Evolutionary conservation across 2,797 vertebrate genomes (phyloP).

Genomic region (Sebastes taczanowskii): DNA sequence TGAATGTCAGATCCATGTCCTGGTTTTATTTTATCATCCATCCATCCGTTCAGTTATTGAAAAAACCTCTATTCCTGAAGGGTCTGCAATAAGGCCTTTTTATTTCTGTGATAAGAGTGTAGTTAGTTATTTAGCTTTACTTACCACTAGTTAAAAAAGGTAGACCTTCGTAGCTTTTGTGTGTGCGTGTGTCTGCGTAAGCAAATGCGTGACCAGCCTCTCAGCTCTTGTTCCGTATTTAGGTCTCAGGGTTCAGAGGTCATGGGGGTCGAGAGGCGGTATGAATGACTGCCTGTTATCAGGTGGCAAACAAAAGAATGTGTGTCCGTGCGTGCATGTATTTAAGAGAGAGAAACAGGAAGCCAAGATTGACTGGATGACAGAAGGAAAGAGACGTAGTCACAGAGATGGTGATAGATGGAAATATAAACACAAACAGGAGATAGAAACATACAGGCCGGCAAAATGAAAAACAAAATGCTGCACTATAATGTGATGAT

Average conservation of each 20-base stretch:
- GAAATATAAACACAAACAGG: slow-evolving; percentile 18
- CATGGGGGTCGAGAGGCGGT: slow-evolving; percentile 49
- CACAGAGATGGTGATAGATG: neutral
- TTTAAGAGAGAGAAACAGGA: slow-evolving; percentile 39
- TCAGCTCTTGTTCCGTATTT: slow-evolving; percentile 67
- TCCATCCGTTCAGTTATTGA: neutral
- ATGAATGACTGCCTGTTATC: slow-evolving; percentile 73
- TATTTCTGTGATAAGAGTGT: neutral
- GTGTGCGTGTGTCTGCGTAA: slow-evolving; percentile 5
- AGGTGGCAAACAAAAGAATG: slow-evolving; percentile 67
- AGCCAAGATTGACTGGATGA: slow-evolving; percentile 38
- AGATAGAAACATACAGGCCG: neutral
- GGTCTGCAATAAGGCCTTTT: neutral
- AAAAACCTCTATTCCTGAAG: neutral
- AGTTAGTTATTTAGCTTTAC: neutral
- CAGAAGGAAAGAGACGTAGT: slow-evolving; percentile 17
- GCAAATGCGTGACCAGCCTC: slow-evolving; percentile 47
- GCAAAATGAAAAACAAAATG: neutral
- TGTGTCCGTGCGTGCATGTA: slow-evolving; percentile 10
- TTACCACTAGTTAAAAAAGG: neutral
- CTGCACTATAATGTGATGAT: neutral
- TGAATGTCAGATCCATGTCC: neutral
- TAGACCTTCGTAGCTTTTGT: neutral
- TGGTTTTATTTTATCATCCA: neutral
- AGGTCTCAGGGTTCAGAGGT: slow-evolving; percentile 68